Evolutionary conservation across 2,888 invertebrate genomes (phyloP).

Genomic region (Syrista parreyssii): DNA sequence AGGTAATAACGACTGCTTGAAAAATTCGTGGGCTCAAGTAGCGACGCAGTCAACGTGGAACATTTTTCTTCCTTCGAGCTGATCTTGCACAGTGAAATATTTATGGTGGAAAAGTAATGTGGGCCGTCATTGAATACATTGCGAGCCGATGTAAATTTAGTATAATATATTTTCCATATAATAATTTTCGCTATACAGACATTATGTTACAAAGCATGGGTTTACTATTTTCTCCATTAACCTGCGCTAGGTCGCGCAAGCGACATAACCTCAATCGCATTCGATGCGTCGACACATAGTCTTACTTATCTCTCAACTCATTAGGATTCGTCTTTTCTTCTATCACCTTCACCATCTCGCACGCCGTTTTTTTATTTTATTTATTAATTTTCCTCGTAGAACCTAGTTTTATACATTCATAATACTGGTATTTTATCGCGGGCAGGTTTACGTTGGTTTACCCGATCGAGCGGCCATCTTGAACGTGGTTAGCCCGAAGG

Average conservation of each 20-base stretch:
- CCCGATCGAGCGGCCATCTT: neutral
- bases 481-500: neutral
- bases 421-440: slow-evolving; percentile 62
- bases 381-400: slow-evolving; percentile 14
- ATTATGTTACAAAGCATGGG: slow-evolving; percentile 66
- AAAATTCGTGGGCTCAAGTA: neutral
- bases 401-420: slow-evolving; percentile 62
- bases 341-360: slow-evolving; percentile 14
- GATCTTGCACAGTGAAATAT: neutral
- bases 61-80: neutral
- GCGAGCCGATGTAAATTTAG: slow-evolving; percentile 57
- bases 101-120: neutral
- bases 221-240: slow-evolving; percentile 37
- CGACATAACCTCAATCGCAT: slow-evolving; percentile 22
- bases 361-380: slow-evolving; percentile 28
- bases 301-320: slow-evolving; percentile 17
- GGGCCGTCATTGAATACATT: neutral
- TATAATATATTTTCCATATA: slow-evolving; percentile 67
- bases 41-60: neutral
- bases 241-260: neutral
- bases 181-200: slow-evolving; percentile 66
- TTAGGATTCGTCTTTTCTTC: slow-evolving; percentile 8
- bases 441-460: neutral
- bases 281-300: slow-evolving; percentile 30
- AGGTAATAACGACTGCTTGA: neutral